phyloP scores from a whole-genome alignment of 2,888 invertebrate genomes.

The Drosophila fungiperda region DNA sequence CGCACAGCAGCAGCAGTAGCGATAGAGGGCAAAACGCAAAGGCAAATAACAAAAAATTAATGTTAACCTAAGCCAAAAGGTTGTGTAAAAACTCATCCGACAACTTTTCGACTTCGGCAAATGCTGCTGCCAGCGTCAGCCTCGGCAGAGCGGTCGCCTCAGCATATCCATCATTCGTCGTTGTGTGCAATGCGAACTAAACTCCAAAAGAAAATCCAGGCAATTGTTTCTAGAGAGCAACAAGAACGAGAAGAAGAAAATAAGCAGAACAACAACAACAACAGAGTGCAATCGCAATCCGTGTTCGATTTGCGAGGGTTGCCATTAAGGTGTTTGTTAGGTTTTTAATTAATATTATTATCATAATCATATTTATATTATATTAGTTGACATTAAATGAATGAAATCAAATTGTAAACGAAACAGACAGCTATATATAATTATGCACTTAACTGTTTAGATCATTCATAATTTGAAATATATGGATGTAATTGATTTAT shows the following conservation, averaged over 20 bases:
- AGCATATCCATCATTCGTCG: conserved; percentile 71
- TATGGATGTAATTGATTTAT: no score
- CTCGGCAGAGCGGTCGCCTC: conserved; percentile 27
- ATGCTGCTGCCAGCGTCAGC: conserved; percentile 34
- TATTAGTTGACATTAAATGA: no score
- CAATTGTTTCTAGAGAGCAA: conserved; percentile 53
- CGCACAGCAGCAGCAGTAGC: conserved; percentile 37
- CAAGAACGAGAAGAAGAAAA: conserved; percentile 21
- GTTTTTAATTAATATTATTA: not conserved
- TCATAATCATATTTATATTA: not conserved
- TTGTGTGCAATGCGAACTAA: conserved; percentile 54
- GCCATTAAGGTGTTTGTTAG: not conserved
- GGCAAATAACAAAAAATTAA: conserved; percentile 55
- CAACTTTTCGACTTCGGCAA: conserved; percentile 66
- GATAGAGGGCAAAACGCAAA: conserved; percentile 46
- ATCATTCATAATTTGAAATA: not conserved
- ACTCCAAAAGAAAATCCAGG: conserved; percentile 43
- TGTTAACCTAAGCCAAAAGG: conserved; percentile 62
- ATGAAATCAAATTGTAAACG: not conserved
- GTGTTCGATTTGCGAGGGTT: conserved; percentile 38
- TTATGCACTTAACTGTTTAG: no score
- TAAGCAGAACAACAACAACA: conserved; percentile 16
- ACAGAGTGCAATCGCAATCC: conserved; percentile 42
- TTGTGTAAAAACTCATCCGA: conserved; percentile 73
- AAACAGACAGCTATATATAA: no score